Conservation (phyloP, 2,888 invertebrate genomes). For the Marronus borbonicus region DNA sequence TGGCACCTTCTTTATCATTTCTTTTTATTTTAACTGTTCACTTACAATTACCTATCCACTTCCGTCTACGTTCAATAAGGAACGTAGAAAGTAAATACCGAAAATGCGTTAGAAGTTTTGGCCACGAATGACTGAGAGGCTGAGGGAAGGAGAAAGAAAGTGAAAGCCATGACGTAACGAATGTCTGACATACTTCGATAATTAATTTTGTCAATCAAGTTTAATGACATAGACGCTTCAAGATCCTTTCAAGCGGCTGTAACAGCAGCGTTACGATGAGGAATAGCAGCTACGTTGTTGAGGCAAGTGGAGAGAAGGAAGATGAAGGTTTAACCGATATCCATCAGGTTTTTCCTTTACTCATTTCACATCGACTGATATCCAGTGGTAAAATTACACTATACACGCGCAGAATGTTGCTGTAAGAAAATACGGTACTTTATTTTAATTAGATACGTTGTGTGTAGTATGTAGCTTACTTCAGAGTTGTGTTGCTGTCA, state of each 20-base stretch:
- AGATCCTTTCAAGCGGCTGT: conserved; percentile 32
- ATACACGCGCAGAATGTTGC: background rate
- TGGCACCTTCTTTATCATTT: background rate
- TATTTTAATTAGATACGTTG: too few relatives aligned
- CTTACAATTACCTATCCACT: conserved; percentile 47
- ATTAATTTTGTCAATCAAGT: conserved; percentile 56
- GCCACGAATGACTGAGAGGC: background rate
- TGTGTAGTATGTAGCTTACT: too few relatives aligned
- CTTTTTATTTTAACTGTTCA: conserved; percentile 32
- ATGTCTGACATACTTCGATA: conserved; percentile 53
- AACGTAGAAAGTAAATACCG: background rate
- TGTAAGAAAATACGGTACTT: background rate
- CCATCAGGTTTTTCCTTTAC: conserved; percentile 24
- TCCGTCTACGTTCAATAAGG: background rate
- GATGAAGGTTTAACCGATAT: conserved; percentile 23
- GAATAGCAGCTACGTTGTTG: background rate
- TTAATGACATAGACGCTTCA: conserved; percentile 43
- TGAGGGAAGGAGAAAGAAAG: background rate
- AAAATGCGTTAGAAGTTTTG: background rate
- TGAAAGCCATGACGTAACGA: conserved; percentile 35
- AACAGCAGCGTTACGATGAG: conserved; percentile 1
- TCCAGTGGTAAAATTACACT: background rate
- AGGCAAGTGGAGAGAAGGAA: background rate
- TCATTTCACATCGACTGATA: conserved; percentile 3
- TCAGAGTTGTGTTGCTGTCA: too few relatives aligned